Evolutionary conservation across 1,140 invertebrate genomes (phyloP).

Genomic region (Drosophila miranda): DNA sequence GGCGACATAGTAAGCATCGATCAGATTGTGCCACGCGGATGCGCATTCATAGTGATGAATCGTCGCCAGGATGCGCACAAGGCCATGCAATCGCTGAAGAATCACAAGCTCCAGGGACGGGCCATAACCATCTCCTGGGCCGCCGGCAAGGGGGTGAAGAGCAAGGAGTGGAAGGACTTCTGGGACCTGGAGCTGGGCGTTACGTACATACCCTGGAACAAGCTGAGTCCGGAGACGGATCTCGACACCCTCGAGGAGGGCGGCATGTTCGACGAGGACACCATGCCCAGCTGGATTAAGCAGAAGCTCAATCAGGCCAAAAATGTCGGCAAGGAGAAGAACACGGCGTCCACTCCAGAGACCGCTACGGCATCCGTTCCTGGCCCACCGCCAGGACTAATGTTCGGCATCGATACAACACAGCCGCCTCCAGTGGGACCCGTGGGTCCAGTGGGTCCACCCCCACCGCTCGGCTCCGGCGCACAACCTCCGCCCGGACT

Average conservation of each 20-base stretch:
- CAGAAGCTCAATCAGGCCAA: conserved; percentile 84
- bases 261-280: conserved; percentile 96
- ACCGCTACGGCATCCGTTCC: conserved; percentile 19
- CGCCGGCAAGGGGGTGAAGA: conserved; percentile 97
- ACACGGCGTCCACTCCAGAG: conserved; percentile 15
- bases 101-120: conserved; percentile 95
- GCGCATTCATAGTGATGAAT: conserved; percentile 98
- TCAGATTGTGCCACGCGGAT: conserved; percentile 96
- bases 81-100: conserved; percentile 93
- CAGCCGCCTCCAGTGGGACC: conserved; percentile 85
- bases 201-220: conserved; percentile 95
- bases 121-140: conserved; percentile 97
- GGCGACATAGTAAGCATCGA: conserved; percentile 96
- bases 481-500: conserved; percentile 82
- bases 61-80: conserved; percentile 94
- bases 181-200: conserved; percentile 97
- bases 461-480: conserved; percentile 83
- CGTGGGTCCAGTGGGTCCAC: conserved; percentile 72
- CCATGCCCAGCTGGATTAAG: conserved; percentile 93
- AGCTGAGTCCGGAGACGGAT: conserved; percentile 89
- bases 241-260: conserved; percentile 95
- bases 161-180: conserved; percentile 97
- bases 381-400: conserved; percentile 68
- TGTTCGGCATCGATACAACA: conserved; percentile 85
- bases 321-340: conserved; percentile 54